These are phyloP conservation scores for Psix sp. DNA, from an alignment of 1,140 invertebrate genomes.

Conservation along the genomic window DNA sequence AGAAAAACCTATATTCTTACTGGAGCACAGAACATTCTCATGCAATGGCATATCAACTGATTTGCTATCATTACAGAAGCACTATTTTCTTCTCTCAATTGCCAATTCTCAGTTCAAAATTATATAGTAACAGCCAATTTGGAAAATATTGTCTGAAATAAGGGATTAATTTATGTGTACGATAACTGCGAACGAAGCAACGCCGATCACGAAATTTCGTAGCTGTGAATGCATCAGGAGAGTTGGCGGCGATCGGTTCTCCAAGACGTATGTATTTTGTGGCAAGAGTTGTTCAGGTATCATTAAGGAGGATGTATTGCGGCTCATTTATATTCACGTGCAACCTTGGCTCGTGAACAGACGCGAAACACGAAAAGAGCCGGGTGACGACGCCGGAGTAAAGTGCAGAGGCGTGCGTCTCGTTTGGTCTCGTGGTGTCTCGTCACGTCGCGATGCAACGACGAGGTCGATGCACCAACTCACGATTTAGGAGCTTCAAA, in stretches of 20 bases:
- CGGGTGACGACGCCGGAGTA: constrained; percentile 11
- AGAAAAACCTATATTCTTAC: too few species aligned
- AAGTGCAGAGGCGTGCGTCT: constrained; percentile 31
- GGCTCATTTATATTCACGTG: constrained; percentile 51
- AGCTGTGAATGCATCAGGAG: background rate
- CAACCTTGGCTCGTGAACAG: constrained; percentile 38
- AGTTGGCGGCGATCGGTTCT: constrained; percentile 6
- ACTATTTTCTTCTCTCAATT: too few species aligned
- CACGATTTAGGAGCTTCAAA: constrained; percentile 44
- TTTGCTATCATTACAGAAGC: too few species aligned
- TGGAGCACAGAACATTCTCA: too few species aligned
- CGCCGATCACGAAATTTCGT: too few species aligned
- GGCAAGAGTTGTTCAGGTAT: constrained; percentile 29
- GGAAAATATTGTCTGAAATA: too few species aligned
- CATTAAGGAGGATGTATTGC: constrained; percentile 47
- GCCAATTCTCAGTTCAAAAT: too few species aligned
- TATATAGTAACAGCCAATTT: too few species aligned
- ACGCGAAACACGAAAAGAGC: constrained; percentile 47
- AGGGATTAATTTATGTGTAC: too few species aligned
- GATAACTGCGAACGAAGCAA: too few species aligned
- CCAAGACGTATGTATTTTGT: constrained; percentile 9
- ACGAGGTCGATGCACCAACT: constrained; percentile 52
- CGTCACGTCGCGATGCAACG: constrained; percentile 40
- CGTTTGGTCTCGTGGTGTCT: constrained; percentile 34
- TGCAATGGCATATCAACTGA: too few species aligned